Evolutionary conservation across 2,113 vertebrate species (phyloP).

Genomic region (Chascanopsetta lugubris): DNA sequence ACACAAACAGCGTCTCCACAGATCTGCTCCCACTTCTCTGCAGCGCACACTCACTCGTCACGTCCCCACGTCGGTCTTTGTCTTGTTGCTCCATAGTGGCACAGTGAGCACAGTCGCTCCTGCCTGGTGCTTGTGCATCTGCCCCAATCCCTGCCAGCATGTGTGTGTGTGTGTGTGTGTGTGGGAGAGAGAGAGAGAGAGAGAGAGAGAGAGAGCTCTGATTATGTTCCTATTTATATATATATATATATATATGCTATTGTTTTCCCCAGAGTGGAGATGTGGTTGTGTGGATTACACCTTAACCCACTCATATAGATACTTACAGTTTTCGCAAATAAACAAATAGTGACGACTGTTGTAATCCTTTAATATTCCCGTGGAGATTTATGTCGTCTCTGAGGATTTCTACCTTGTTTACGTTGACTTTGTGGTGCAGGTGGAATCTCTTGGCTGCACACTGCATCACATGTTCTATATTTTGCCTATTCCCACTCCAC

Average conservation of each 20-base stretch:
- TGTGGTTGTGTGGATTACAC: slow-evolving; percentile 48
- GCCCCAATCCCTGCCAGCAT: slow-evolving; percentile 40
- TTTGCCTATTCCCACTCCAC: background rate
- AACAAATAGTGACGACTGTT: slow-evolving; percentile 7
- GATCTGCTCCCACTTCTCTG: slow-evolving; percentile 29
- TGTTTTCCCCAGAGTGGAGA: slow-evolving; percentile 60
- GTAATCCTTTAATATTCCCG: slow-evolving; percentile 16
- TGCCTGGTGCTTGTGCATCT: slow-evolving; percentile 62
- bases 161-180: slow-evolving; percentile 40
- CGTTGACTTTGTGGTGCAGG: background rate
- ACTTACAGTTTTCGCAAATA: slow-evolving; percentile 20
- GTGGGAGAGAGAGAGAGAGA: slow-evolving; percentile 34
- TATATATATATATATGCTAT: slow-evolving; percentile 66
- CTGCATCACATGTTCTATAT: background rate
- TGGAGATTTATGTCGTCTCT: slow-evolving; percentile 10
- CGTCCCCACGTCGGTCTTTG: slow-evolving; percentile 50
- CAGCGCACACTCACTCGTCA: slow-evolving; percentile 46
- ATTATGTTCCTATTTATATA: slow-evolving; percentile 69
- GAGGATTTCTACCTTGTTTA: slow-evolving; percentile 3
- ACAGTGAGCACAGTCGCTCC: slow-evolving; percentile 34
- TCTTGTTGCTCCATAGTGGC: slow-evolving; percentile 62
- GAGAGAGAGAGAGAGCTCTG: slow-evolving; percentile 17
- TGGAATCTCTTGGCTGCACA: background rate
- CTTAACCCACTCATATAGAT: slow-evolving; percentile 45
- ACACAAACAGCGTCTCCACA: slow-evolving; percentile 12